Evolutionary conservation across 2,888 invertebrate species (phyloP).

Genomic region (Dioctria linearis): DNA sequence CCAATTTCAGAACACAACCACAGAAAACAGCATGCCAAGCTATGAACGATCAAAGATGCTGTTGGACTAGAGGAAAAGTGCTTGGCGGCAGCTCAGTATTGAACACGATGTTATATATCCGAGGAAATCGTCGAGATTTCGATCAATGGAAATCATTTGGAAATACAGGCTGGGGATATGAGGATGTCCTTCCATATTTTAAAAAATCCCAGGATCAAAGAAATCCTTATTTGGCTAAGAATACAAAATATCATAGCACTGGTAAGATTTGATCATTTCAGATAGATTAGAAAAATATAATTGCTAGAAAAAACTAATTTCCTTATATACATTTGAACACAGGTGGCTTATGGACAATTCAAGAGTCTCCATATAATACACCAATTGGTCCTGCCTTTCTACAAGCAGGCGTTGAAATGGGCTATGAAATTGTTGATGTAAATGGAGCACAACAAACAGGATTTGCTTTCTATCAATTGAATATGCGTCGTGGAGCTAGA

Average conservation of each 20-base stretch:
- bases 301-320: not conserved
- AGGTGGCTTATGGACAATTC: slow-evolving; percentile 71
- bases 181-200: slow-evolving; percentile 86
- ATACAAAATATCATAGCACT: slow-evolving; percentile 79
- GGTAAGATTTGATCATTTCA: slow-evolving; percentile 71
- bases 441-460: slow-evolving; percentile 92
- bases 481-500: slow-evolving; percentile 87
- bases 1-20: slow-evolving; percentile 81
- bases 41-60: slow-evolving; percentile 86
- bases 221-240: slow-evolving; percentile 87
- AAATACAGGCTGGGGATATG: slow-evolving; percentile 90
- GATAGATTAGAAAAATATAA: not conserved
- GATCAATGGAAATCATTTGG: slow-evolving; percentile 90
- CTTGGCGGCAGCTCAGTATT: slow-evolving; percentile 90
- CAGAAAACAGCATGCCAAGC: slow-evolving; percentile 88
- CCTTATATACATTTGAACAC: too few relatives aligned
- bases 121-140: slow-evolving; percentile 89
- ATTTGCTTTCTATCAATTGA: slow-evolving; percentile 88
- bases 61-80: slow-evolving; percentile 92
- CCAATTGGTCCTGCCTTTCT: slow-evolving; percentile 88
- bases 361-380: slow-evolving; percentile 73
- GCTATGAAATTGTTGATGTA: slow-evolving; percentile 87
- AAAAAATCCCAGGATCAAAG: slow-evolving; percentile 90
- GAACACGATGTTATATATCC: slow-evolving; percentile 92
- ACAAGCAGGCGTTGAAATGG: slow-evolving; percentile 93